Evolutionary conservation across 1,140 invertebrate genomes (phyloP).

Genomic region (Dinoponera quadriceps): DNA sequence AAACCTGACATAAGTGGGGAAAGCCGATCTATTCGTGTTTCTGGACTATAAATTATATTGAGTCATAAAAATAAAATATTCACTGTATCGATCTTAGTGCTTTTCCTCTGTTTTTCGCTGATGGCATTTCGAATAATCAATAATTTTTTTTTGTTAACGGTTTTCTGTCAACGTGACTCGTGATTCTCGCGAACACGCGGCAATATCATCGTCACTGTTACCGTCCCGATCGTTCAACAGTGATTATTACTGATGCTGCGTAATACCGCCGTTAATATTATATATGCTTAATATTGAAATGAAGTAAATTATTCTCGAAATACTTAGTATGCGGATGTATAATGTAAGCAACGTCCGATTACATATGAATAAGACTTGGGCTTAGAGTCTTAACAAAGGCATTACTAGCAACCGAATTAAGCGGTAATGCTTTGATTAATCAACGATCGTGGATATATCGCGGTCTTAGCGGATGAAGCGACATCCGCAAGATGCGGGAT

Average conservation of each 20-base stretch:
- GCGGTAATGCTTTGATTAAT: slow-evolving; percentile 65
- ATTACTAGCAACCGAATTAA: slow-evolving; percentile 26
- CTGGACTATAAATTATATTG: too few species aligned
- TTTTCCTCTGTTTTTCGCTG: too few species aligned
- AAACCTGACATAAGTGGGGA: too few species aligned
- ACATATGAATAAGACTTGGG: slow-evolving; percentile 29
- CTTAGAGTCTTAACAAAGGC: slow-evolving; percentile 61
- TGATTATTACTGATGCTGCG: background rate
- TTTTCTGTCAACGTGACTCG: too few species aligned
- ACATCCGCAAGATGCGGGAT: background rate
- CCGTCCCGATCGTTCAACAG: background rate
- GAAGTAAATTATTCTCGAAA: slow-evolving; percentile 3
- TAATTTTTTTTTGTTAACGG: too few species aligned
- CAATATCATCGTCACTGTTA: background rate
- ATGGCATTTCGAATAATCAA: background rate
- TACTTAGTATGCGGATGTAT: background rate
- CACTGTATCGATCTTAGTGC: too few species aligned
- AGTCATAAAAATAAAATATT: too few species aligned
- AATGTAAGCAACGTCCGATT: slow-evolving; percentile 2
- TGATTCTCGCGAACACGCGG: background rate
- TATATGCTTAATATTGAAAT: background rate
- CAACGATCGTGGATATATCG: slow-evolving; percentile 36
- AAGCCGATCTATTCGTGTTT: too few species aligned
- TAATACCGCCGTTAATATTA: background rate
- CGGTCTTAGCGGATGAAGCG: background rate